Percentiles rank a stretch among this genome's conserved stretches.
These are phyloP conservation scores for Phoebastria nigripes DNA, from an alignment of 2,797 vertebrate genomes.

Conservation along the genomic window DNA sequence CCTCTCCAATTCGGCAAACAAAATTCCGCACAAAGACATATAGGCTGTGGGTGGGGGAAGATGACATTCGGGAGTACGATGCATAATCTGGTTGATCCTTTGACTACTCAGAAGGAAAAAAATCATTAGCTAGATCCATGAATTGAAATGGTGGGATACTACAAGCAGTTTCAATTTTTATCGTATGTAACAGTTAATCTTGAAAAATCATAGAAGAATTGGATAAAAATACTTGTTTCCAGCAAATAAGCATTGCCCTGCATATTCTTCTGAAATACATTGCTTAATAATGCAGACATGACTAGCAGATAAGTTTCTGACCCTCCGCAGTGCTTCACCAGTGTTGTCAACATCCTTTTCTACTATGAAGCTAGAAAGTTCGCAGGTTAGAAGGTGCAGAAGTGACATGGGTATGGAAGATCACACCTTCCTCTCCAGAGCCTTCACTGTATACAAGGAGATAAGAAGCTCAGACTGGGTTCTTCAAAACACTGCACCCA, in stretches of 20 bases:
- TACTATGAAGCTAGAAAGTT: neutral
- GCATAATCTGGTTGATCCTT: constrained; percentile 89
- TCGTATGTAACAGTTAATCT: neutral
- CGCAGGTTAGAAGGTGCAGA: neutral
- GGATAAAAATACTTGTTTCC: neutral
- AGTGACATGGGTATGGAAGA: neutral
- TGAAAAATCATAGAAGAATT: neutral
- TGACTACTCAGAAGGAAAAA: constrained; percentile 70
- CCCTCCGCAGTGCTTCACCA: neutral
- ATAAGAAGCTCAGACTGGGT: neutral
- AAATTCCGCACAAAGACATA: constrained; percentile 98
- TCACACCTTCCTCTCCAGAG: neutral
- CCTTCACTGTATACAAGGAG: neutral
- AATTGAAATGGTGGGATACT: neutral
- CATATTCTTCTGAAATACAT: neutral
- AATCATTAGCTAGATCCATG: neutral
- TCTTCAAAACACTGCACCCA: neutral
- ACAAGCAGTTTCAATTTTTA: neutral
- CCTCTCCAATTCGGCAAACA: constrained; percentile 96
- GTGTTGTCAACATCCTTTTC: neutral
- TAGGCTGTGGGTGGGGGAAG: constrained; percentile 93
- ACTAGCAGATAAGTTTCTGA: neutral
- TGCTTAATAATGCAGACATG: neutral
- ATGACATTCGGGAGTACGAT: constrained; percentile 87
- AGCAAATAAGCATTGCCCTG: neutral